phyloP scores from a whole-genome alignment of 2,888 invertebrate genomes.

The Platypus cylindrus region DNA sequence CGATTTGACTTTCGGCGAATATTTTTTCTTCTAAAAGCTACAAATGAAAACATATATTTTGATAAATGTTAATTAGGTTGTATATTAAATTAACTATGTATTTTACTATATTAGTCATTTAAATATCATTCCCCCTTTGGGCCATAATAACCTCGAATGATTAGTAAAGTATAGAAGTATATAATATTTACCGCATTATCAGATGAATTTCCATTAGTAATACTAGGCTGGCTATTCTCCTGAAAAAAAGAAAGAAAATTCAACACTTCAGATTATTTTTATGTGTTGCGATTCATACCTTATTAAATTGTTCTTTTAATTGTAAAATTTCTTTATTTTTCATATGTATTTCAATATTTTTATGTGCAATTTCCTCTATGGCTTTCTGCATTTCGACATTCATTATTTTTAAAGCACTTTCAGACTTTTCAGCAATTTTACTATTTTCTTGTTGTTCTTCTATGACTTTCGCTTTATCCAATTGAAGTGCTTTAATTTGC shows the following conservation, averaged over 20 bases:
- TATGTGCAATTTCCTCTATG: slow-evolving; percentile 15
- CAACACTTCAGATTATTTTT: no score
- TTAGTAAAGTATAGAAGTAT: no score
- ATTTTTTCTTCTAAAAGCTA: slow-evolving; percentile 48
- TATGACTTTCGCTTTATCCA: slow-evolving; percentile 19
- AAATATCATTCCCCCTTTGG: no score
- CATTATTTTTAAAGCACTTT: slow-evolving; percentile 12
- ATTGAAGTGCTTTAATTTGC: slow-evolving; percentile 20
- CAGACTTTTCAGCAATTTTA: slow-evolving; percentile 11
- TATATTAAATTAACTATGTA: no score
- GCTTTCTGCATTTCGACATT: slow-evolving; percentile 8
- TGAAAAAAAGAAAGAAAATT: no score
- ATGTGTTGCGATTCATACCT: slow-evolving; percentile 19
- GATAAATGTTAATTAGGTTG: no score
- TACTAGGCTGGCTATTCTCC: no score
- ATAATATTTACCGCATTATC: slow-evolving; percentile 11
- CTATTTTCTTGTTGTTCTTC: slow-evolving; percentile 9
- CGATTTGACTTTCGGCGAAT: slow-evolving; percentile 59
- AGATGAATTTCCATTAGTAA: slow-evolving; percentile 5
- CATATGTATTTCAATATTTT: slow-evolving; percentile 13
- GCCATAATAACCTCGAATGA: no score
- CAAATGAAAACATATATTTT: no score
- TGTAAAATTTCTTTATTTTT: slow-evolving; percentile 18
- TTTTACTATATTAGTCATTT: no score
- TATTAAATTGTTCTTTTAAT: slow-evolving; percentile 19